Conservation (phyloP, 1,140 invertebrate species). For the Nixonia krombeini region DNA sequence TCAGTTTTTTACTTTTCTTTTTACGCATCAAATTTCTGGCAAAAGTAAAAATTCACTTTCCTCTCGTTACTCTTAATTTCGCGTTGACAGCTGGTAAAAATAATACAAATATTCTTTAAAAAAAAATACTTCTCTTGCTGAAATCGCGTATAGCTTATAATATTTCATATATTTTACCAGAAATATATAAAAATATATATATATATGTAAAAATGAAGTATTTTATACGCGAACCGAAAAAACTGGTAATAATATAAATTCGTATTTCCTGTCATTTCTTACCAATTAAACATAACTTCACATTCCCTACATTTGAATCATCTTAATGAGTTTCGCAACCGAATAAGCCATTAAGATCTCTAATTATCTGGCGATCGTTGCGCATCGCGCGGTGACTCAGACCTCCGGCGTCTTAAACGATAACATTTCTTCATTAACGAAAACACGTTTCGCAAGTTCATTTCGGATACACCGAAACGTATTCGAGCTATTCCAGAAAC, state of each 20-base stretch:
- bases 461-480: conserved; percentile 4
- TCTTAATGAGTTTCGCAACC: conserved; percentile 5
- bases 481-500: not conserved
- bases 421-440: conserved; percentile 6
- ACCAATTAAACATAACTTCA: conserved; percentile 5
- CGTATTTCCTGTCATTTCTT: too few species aligned
- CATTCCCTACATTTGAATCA: not conserved
- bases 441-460: conserved; percentile 8
- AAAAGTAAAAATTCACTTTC: too few species aligned
- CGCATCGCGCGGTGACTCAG: not conserved
- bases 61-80: too few species aligned
- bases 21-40: conserved; percentile 1
- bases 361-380: not conserved
- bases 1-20: conserved; percentile 53
- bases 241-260: too few species aligned
- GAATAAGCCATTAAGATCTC: conserved; percentile 5
- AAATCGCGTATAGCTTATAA: too few species aligned
- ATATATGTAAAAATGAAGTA: too few species aligned
- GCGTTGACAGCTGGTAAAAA: too few species aligned
- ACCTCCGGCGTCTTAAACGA: not conserved
- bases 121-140: too few species aligned
- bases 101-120: too few species aligned
- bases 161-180: too few species aligned
- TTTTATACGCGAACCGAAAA: too few species aligned
- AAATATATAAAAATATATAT: too few species aligned